phyloP scores from a whole-genome alignment of 2,888 invertebrate genomes.

The Agrotis puta region DNA sequence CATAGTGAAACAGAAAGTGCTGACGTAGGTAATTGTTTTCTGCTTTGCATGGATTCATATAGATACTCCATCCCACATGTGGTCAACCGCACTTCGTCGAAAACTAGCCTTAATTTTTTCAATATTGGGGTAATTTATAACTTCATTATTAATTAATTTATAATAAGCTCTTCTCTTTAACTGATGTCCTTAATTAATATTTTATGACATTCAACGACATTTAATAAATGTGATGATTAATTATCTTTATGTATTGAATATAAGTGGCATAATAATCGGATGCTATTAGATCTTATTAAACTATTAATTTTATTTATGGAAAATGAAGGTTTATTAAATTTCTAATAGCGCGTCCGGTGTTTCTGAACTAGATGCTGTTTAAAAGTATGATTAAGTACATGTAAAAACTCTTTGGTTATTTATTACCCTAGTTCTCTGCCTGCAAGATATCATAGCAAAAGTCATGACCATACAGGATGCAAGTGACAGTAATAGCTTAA shows the following conservation, averaged over 20 bases:
- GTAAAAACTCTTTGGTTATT: background rate
- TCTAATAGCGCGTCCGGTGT: background rate
- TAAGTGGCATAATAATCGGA: background rate
- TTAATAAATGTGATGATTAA: background rate
- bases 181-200: background rate
- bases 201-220: slow-evolving; percentile 10
- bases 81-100: background rate
- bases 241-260: background rate
- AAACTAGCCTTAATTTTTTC: background rate
- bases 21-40: too few relatives aligned
- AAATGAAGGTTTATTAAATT: background rate
- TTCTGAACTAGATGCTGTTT: background rate
- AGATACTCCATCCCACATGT: background rate
- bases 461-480: slow-evolving; percentile 7
- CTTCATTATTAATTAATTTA: background rate
- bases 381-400: background rate
- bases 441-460: slow-evolving; percentile 2
- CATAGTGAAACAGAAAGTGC: too few relatives aligned
- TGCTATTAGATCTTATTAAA: background rate
- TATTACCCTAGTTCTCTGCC: background rate
- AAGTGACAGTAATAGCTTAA: slow-evolving; percentile 30
- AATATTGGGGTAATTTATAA: background rate
- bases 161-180: background rate
- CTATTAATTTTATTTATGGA: slow-evolving; percentile 1
- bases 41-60: too few relatives aligned